Conservation (phyloP, 2,888 invertebrate genomes). For the Drosophila histrio region DNA sequence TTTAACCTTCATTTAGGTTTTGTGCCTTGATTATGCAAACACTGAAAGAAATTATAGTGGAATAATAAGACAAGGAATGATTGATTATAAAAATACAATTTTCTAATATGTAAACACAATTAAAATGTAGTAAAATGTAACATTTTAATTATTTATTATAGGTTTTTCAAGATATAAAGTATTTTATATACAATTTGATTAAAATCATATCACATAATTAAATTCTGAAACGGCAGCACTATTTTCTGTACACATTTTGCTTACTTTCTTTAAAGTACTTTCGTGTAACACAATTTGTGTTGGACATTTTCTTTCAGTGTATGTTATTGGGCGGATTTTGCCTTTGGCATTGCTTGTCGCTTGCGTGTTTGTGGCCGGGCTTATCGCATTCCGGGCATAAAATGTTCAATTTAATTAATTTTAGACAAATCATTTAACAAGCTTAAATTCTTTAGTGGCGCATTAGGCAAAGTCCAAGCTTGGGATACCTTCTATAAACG, state of each 20-base stretch:
- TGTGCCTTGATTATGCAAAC: constrained; percentile 30
- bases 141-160: no score
- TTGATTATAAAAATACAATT: no score
- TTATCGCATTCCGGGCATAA: constrained; percentile 53
- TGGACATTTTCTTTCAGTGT: constrained; percentile 14
- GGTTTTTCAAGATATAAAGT: no score
- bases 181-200: no score
- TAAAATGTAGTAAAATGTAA: no score
- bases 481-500: neutral
- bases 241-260: no score
- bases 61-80: no score
- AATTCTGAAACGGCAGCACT: no score
- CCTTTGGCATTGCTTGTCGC: constrained; percentile 8
- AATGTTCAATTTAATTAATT: constrained; percentile 64
- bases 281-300: neutral
- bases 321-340: neutral
- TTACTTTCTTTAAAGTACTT: neutral
- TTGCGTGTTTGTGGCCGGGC: constrained; percentile 45
- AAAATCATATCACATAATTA: no score
- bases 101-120: no score
- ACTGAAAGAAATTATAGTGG: constrained; percentile 13
- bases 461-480: constrained; percentile 14
- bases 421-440: constrained; percentile 67
- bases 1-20: constrained; percentile 47
- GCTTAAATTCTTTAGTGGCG: constrained; percentile 20